Evolutionary conservation across 2,797 vertebrate species (phyloP).

Genomic region (Chaenodraco wilsoni): DNA sequence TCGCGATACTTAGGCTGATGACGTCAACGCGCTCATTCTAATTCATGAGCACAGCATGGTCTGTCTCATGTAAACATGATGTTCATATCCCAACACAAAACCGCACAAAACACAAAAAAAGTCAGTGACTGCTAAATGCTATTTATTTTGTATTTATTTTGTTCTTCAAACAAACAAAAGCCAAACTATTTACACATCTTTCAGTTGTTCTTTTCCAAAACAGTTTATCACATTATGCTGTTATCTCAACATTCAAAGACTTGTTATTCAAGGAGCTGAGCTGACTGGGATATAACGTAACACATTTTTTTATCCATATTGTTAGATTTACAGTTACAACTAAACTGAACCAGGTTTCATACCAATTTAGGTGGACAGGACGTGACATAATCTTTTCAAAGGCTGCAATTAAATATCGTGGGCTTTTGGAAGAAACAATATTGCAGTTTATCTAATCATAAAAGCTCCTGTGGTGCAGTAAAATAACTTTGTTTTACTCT

Average conservation of each 20-base stretch:
- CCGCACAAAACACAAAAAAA: background rate
- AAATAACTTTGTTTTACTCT: constrained; percentile 24
- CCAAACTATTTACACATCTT: constrained; percentile 84
- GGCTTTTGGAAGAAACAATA: constrained; percentile 29
- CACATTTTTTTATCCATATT: background rate
- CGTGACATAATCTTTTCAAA: background rate
- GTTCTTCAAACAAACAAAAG: constrained; percentile 85
- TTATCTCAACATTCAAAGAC: constrained; percentile 75
- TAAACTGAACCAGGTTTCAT: constrained; percentile 25
- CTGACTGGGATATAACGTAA: constrained; percentile 54
- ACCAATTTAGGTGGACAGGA: background rate
- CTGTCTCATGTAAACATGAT: too few species aligned
- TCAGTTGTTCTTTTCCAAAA: constrained; percentile 74
- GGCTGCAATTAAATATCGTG: constrained; percentile 23
- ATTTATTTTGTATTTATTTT: constrained; percentile 84
- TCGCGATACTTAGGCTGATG: background rate
- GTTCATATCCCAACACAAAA: background rate
- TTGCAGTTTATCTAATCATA: constrained; percentile 44
- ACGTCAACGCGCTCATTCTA: too few species aligned
- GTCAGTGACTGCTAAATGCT: constrained; percentile 65
- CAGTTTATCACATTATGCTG: constrained; percentile 67
- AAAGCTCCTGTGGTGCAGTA: constrained; percentile 58
- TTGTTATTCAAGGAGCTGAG: constrained; percentile 71
- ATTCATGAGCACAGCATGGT: too few species aligned
- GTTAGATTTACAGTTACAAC: constrained; percentile 6